Base-by-base conservation (phyloP, 2,797 vertebrate species). In the Emydoidea blandingii region DNA sequence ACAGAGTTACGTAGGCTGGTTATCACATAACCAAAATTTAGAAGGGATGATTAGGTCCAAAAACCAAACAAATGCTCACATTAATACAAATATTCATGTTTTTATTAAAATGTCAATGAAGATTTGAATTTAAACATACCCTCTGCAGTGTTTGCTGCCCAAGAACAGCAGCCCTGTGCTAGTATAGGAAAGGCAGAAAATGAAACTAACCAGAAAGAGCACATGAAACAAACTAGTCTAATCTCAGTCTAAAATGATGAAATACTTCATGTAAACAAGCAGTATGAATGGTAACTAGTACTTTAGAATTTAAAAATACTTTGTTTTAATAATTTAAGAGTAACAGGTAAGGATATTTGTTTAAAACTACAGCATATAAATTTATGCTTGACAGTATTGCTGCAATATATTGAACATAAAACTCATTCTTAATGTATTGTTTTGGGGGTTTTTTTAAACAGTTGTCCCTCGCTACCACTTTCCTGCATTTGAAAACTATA, bases 41-140 rank as follows among this genome's bases (percentile, higher is more conserved):
- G 57, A 19, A 84, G 41, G 37, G 23, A 84, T 57, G n/a, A 84
- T 6, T 57, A 53, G 52, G 0, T 4, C 41, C 54, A 23, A 83
- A 21, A 0, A 2, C 29, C 25, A 57, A 84, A 41, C 2, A 81
- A 92, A 19, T 23, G 49, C 7, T 53, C 31, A 0, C 1, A n/a
- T 34, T 86, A 41, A 12, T 8, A 79, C 78, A 18, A 79, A 8
- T 1, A 8, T 6, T 34, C 74, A 87, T 27, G 57, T 44, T 59
- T 59, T 31, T 6, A 14, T 8, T 62, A 47, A 49, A 62, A 18
- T 41, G 49, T 29, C 10, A 72, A 27, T 5, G 31, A 62, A 47
- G 25, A 80, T 88, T 83, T 86, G 59, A 62, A 18, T 76, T 68
- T 49, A 88, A 80, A 31, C 78, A 54, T 49, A 59, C 15, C 65